phyloP scores from a whole-genome alignment of 2,888 invertebrate genomes.

The Nematopogon swammerdamellus region DNA sequence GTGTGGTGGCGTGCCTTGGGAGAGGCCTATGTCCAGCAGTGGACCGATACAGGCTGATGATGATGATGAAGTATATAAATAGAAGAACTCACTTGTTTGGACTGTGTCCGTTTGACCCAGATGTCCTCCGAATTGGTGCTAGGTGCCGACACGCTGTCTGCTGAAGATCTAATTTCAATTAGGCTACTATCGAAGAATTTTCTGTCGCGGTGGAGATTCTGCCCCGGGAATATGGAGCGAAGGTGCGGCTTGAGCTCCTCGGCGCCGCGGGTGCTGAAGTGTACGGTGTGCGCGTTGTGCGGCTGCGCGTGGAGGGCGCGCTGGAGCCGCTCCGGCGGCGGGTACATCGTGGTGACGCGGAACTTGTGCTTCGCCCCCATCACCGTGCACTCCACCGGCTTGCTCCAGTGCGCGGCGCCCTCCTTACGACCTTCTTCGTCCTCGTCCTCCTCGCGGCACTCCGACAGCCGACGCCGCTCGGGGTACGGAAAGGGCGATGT shows the following conservation, averaged over 20 bases:
- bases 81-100: too few species aligned
- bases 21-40: too few species aligned
- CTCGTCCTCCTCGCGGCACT: constrained; percentile 83
- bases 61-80: too few species aligned
- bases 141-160: constrained; percentile 60
- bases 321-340: constrained; percentile 38
- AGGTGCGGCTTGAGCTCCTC: constrained; percentile 55
- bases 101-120: constrained; percentile 63
- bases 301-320: constrained; percentile 46
- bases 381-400: constrained; percentile 29
- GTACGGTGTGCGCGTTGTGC: constrained; percentile 63
- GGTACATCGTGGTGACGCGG: constrained; percentile 37
- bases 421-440: too few species aligned
- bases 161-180: constrained; percentile 74
- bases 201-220: constrained; percentile 67
- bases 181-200: constrained; percentile 79
- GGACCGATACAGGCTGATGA: too few species aligned
- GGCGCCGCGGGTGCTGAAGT: constrained; percentile 61
- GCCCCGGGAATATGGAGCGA: constrained; percentile 56
- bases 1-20: too few species aligned
- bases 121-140: constrained; percentile 64
- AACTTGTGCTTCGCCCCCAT: constrained; percentile 44
- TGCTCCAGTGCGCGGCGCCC: constrained; percentile 16
- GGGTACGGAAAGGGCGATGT: constrained; percentile 44
- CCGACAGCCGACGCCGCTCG: constrained; percentile 68